These are phyloP conservation scores for Heterodera schachtii DNA, from an alignment of 1,140 invertebrate genomes.

Conservation along the genomic window DNA sequence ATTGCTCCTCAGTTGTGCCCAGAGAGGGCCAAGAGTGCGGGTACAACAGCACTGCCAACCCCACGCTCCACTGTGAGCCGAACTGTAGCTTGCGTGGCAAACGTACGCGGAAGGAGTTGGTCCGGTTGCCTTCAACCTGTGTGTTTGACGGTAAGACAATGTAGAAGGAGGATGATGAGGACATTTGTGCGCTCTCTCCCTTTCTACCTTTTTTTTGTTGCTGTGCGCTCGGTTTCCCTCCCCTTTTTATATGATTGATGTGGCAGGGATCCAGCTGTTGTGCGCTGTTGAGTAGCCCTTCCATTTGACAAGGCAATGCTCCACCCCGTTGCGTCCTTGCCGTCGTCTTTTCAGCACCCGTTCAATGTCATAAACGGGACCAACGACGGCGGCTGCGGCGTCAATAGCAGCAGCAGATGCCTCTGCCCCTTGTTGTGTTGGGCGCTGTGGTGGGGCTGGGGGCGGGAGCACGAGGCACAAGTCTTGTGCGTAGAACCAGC, in stretches of 20 bases:
- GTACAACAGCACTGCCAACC: background rate
- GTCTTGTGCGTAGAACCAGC: constrained; percentile 25
- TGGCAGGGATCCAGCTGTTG: constrained; percentile 26
- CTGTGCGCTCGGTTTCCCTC: background rate
- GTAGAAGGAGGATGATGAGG: background rate
- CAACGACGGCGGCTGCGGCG: too few relatives aligned
- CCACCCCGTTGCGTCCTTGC: constrained; percentile 1
- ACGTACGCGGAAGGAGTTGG: background rate
- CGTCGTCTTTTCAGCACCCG: too few relatives aligned
- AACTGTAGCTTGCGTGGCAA: background rate
- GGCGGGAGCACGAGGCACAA: background rate
- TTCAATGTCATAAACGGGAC: too few relatives aligned
- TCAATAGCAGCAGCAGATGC: too few relatives aligned
- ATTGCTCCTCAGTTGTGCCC: constrained; percentile 9
- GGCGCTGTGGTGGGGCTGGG: background rate
- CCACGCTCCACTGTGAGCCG: background rate
- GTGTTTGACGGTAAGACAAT: background rate
- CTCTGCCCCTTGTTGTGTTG: too few relatives aligned
- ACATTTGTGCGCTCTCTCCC: too few relatives aligned
- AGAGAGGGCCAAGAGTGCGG: background rate
- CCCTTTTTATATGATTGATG: background rate
- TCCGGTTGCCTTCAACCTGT: background rate
- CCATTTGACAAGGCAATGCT: constrained; percentile 26
- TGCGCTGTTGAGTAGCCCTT: background rate
- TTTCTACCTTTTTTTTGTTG: background rate